A percentile compares a stretch with the other conserved stretches of the same genome.
Conservation (phyloP, 2,113 vertebrate genomes). For the Rattus norvegicus region DNA sequence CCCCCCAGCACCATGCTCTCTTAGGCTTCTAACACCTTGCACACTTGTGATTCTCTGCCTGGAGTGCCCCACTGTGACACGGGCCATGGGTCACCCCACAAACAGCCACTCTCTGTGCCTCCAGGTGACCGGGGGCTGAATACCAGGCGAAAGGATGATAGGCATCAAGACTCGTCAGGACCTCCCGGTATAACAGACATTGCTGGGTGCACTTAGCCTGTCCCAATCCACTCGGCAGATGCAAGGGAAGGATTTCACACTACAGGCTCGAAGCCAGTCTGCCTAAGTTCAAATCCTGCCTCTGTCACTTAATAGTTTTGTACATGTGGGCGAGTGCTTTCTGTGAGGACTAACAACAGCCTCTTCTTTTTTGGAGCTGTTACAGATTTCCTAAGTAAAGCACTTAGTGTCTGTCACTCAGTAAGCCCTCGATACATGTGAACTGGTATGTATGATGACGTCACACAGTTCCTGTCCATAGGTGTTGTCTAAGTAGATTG, state of each 20-base stretch:
- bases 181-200: rapidly evolving
- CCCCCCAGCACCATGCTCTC: neutral
- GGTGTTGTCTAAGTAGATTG: neutral
- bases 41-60: neutral
- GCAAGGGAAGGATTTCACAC: neutral
- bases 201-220: rapidly evolving
- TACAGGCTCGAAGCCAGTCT: neutral
- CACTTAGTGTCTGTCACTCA: neutral
- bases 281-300: neutral
- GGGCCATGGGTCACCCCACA: neutral
- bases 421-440: neutral
- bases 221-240: rapidly evolving
- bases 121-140: rapidly evolving
- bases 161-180: neutral
- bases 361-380: neutral
- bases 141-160: rapidly evolving
- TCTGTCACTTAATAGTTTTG: neutral
- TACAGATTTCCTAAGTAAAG: neutral
- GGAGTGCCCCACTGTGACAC: neutral
- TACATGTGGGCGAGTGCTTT: neutral
- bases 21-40: neutral
- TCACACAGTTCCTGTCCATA: neutral
- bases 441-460: neutral
- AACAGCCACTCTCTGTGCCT: neutral
- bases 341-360: neutral